phyloP scores from a whole-genome alignment of 2,797 vertebrate genomes.

The Anguilla megastoma region DNA sequence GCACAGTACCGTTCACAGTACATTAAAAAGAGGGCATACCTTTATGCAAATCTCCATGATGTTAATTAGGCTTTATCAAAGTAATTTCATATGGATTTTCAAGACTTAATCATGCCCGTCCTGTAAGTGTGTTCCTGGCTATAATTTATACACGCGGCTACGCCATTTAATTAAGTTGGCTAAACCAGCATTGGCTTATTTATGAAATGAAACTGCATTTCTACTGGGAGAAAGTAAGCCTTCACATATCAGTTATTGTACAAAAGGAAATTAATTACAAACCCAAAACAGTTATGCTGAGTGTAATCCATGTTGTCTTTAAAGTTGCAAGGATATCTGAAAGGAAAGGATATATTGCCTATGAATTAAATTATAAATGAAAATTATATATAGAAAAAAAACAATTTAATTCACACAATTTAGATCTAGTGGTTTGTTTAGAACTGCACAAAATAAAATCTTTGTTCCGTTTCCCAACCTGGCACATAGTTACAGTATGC shows the following conservation, averaged over 20 bases:
- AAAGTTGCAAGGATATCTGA: neutral
- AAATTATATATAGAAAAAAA: neutral
- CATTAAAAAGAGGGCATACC: neutral
- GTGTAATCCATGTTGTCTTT: neutral
- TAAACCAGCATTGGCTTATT: constrained; percentile 12
- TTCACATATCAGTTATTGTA: constrained; percentile 15
- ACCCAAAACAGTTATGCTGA: neutral
- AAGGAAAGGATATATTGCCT: neutral
- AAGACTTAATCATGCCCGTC: neutral
- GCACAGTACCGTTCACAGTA: neutral
- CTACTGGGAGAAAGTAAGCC: neutral
- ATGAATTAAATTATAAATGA: constrained; percentile 8
- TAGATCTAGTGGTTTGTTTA: neutral
- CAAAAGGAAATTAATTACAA: neutral
- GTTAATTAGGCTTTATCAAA: neutral
- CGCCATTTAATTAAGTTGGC: constrained; percentile 6
- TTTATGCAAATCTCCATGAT: neutral
- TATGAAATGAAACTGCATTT: constrained; percentile 17
- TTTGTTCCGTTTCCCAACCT: neutral
- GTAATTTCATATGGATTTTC: neutral
- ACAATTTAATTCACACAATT: neutral
- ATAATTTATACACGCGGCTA: constrained; percentile 6
- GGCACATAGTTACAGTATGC: neutral
- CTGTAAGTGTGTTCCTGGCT: neutral
- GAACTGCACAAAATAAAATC: neutral